Conservation (phyloP, 2,888 invertebrate genomes). For the Mesorhabditis spiculigera region DNA sequence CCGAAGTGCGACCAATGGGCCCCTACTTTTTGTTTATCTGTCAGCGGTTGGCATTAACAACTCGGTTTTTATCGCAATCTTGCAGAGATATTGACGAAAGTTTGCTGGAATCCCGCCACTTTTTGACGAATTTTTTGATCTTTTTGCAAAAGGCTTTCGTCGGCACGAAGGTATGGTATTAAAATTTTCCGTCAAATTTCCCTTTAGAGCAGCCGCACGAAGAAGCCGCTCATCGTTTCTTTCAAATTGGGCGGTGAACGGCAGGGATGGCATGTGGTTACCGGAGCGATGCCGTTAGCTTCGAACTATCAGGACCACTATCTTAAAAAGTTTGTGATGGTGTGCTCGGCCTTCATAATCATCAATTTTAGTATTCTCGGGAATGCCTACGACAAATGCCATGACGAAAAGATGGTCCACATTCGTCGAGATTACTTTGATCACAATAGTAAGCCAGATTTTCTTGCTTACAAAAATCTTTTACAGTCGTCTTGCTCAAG, state of each 20-base stretch:
- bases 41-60: background rate
- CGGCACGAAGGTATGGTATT: conserved; percentile 13
- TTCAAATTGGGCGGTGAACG: conserved; percentile 26
- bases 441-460: conserved; percentile 1
- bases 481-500: conserved; percentile 27
- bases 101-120: conserved; percentile 31
- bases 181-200: background rate
- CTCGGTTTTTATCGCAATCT: background rate
- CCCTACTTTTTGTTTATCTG: conserved; percentile 22
- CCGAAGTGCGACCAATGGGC: conserved; percentile 32
- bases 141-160: conserved; percentile 36
- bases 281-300: conserved; percentile 40
- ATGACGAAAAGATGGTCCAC: conserved; percentile 19
- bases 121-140: conserved; percentile 28
- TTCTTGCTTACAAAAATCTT: background rate
- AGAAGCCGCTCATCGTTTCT: conserved; percentile 33
- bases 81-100: background rate
- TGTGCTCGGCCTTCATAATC: background rate
- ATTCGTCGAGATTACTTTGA: conserved; percentile 17
- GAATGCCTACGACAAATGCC: conserved; percentile 32
- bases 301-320: conserved; percentile 27
- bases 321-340: conserved; percentile 27
- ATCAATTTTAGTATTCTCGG: conserved; percentile 34
- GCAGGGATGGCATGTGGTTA: conserved; percentile 31
- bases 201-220: conserved; percentile 13